A percentile compares a stretch with the other conserved stretches of the same genome.
These are phyloP conservation scores for Erpobdella octoculata DNA, from an alignment of 2,888 invertebrate genomes.

Conservation along the genomic window DNA sequence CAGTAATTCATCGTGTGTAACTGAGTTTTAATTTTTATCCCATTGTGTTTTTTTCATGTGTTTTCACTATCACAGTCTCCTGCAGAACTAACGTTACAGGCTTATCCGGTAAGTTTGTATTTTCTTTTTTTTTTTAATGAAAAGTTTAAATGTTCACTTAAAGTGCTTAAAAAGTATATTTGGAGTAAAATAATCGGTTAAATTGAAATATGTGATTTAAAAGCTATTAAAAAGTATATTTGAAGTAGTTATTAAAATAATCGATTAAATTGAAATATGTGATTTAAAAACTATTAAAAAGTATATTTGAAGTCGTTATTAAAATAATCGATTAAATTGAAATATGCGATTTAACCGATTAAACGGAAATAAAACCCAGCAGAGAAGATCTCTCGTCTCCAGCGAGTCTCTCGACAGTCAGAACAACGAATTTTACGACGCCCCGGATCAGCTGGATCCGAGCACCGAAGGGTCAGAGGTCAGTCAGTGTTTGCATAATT, in stretches of 20 bases:
- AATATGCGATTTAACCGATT: not conserved
- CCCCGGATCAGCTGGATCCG: conserved; percentile 59
- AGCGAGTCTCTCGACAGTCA: conserved; percentile 58
- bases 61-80: not conserved
- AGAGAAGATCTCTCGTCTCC: conserved; percentile 21
- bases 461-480: conserved; percentile 68
- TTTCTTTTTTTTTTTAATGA: too few species aligned
- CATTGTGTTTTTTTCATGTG: not conserved
- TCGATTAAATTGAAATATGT: not conserved
- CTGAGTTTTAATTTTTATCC: too few species aligned
- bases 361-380: too few species aligned
- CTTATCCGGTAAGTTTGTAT: too few species aligned
- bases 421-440: conserved; percentile 69
- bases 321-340: not conserved
- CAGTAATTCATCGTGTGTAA: too few species aligned
- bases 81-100: not conserved
- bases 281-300: not conserved
- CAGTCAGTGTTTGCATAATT: conserved; percentile 41
- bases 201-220: not conserved
- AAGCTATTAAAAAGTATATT: not conserved
- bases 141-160: not conserved
- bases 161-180: not conserved
- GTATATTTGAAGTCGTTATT: too few species aligned
- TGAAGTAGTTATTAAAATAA: not conserved
- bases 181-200: not conserved